These are phyloP conservation scores for Drosophila diplacantha DNA, from an alignment of 2,888 invertebrate species.

Conservation along the genomic window DNA sequence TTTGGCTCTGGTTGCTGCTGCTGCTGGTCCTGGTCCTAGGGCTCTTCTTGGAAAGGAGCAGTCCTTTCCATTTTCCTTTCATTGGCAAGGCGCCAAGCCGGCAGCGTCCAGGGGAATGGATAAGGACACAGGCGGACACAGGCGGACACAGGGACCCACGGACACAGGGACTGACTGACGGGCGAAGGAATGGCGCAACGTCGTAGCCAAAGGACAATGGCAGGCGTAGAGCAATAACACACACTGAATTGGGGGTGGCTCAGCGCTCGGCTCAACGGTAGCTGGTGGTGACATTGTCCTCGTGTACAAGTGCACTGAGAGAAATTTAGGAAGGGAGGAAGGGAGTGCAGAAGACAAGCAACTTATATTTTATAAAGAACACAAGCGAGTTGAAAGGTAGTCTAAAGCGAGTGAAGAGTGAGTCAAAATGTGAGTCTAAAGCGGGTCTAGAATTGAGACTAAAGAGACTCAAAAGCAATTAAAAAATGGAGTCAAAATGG, in stretches of 20 bases:
- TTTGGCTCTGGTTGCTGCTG: slow-evolving; percentile 9
- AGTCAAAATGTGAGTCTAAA: background rate
- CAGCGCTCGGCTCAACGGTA: slow-evolving; percentile 45
- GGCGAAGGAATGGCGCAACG: slow-evolving; percentile 14
- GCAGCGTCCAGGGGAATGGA: slow-evolving; percentile 36
- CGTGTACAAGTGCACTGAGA: slow-evolving; percentile 14
- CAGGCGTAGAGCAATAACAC: slow-evolving; percentile 62
- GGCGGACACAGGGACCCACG: slow-evolving; percentile 3
- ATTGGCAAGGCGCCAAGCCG: slow-evolving; percentile 59
- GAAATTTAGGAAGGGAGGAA: background rate
- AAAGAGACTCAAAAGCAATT: too few species aligned
- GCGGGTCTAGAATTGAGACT: too few species aligned
- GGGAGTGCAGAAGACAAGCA: background rate
- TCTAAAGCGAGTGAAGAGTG: background rate
- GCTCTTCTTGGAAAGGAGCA: slow-evolving; percentile 1
- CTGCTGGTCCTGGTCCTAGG: background rate
- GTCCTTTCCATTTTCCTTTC: slow-evolving; percentile 19
- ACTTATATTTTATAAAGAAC: too few species aligned
- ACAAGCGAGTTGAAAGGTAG: too few species aligned
- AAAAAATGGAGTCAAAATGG: fast-evolving
- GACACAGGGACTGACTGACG: slow-evolving; percentile 8
- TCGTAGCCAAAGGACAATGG: slow-evolving; percentile 52
- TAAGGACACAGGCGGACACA: slow-evolving; percentile 28
- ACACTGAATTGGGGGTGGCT: slow-evolving; percentile 57
- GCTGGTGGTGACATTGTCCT: slow-evolving; percentile 61